These are phyloP conservation scores for Tromatobia lineatoria DNA, from an alignment of 2,888 invertebrate species.

Conservation along the genomic window DNA sequence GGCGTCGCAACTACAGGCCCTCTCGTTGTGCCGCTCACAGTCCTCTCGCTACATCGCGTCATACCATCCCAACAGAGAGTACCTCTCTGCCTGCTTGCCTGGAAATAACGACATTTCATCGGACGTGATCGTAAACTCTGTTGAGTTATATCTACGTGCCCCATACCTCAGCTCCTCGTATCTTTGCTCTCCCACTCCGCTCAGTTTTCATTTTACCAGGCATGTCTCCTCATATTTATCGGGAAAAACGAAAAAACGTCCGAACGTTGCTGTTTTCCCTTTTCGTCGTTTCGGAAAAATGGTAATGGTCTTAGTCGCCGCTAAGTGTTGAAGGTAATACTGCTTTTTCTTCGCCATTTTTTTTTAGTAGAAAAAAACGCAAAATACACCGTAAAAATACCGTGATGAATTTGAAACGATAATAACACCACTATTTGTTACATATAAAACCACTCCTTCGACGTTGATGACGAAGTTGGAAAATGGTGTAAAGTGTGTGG, in stretches of 20 bases:
- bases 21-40: constrained; percentile 20
- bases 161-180: constrained; percentile 43
- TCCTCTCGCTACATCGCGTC: constrained; percentile 16
- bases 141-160: constrained; percentile 66
- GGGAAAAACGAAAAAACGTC: constrained; percentile 28
- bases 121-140: constrained; percentile 70
- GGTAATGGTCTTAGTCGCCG: not conserved
- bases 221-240: constrained; percentile 1
- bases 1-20: constrained; percentile 19
- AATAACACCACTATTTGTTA: too few species aligned
- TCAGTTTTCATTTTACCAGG: not conserved
- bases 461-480: too few species aligned
- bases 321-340: not conserved
- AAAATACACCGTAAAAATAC: too few species aligned
- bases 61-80: constrained; percentile 19
- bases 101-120: constrained; percentile 67
- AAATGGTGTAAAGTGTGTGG: too few species aligned
- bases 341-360: not conserved
- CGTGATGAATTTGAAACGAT: too few species aligned
- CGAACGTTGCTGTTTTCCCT: not conserved
- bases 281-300: not conserved
- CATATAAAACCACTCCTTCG: too few species aligned
- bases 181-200: not conserved
- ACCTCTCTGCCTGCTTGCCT: constrained; percentile 25
- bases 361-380: too few species aligned